Evolutionary conservation across 2,797 vertebrate species (phyloP), one percentile per base, ranked within the genome.

Genomic region (Centroberyx gerrardi): DNA sequence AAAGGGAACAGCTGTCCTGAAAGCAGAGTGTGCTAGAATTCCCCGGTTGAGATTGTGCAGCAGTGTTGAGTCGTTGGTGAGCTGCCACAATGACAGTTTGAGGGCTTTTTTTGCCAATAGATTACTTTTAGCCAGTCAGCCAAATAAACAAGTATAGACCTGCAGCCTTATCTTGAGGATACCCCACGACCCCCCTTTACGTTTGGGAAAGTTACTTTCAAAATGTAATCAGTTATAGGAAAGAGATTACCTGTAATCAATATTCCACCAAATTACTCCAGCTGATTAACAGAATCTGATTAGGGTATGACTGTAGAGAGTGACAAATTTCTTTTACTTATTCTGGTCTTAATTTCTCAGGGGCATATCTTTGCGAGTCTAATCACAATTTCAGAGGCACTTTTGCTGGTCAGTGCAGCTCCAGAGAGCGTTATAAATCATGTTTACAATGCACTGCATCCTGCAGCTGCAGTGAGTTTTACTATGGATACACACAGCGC

Each of bases 31-130:
- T 72, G 55, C 7, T 2, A 72, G 64, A 83, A 72, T 75, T 79
- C 68, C 72, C 73, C 82, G 8, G 76, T 31, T 62, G 64, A 88
- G 78, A 79, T 64, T 81, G 72, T 79, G 82, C 64, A 63, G 62
- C 82, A 76, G 69, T 72, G 64, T 72, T 75, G 78, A 84, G 71
- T 87, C 74, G 82, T 65, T 87, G 68, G 55, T 83, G 55, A 81
- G 67, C 68, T 76, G 83, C 79, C 81, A 82, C 81, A 60, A 62
- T 72, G 22, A 44, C 72, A 71, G 72, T 87, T 73, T 65, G 60
- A 48, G 62, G 61, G 29, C 28, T 52, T 76, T 79, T 74, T 63
- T 46, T 9, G 4, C 74, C 72, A 68, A 72, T 67, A 81, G 28
- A 87, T 88, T 84, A 78, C 62, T 80, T 86, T 82, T 28, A 69